A percentile compares a stretch with the other conserved stretches of the same genome.
phyloP scores from a whole-genome alignment of 2,113 vertebrate species.

The Prochilodus magdalenae region DNA sequence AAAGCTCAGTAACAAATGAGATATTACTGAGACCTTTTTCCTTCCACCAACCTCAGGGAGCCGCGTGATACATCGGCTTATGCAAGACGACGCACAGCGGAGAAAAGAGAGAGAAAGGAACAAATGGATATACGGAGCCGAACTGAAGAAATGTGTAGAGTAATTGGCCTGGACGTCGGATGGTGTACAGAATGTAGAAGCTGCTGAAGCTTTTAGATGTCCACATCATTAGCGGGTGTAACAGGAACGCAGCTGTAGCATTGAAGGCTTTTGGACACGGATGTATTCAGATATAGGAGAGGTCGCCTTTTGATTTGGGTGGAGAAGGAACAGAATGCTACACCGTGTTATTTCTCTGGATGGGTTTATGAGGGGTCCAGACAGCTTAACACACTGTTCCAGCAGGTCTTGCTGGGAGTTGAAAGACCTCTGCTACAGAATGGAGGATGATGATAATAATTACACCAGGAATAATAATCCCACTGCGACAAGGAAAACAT shows the following conservation, averaged over 20 bases:
- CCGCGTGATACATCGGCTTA: neutral
- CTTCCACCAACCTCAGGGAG: neutral
- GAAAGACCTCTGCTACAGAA: conserved; percentile 20
- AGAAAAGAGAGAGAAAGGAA: neutral
- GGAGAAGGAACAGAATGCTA: neutral
- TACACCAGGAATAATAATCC: neutral
- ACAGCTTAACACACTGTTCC: neutral
- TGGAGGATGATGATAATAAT: neutral
- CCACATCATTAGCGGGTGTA: neutral
- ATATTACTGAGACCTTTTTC: neutral
- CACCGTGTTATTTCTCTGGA: neutral
- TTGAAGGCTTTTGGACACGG: neutral
- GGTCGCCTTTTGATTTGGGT: neutral
- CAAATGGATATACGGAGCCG: neutral
- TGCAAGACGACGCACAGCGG: neutral
- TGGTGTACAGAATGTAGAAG: neutral
- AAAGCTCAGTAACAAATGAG: neutral
- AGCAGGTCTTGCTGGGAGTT: neutral
- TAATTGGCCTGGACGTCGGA: neutral
- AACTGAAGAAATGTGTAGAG: neutral
- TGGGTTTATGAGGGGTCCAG: neutral
- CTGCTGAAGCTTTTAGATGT: neutral
- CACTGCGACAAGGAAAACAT: neutral
- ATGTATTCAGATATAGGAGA: neutral
- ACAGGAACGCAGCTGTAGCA: neutral